Evolutionary conservation across 2,797 vertebrate species (phyloP).

Genomic region (Ciconia nigra): DNA sequence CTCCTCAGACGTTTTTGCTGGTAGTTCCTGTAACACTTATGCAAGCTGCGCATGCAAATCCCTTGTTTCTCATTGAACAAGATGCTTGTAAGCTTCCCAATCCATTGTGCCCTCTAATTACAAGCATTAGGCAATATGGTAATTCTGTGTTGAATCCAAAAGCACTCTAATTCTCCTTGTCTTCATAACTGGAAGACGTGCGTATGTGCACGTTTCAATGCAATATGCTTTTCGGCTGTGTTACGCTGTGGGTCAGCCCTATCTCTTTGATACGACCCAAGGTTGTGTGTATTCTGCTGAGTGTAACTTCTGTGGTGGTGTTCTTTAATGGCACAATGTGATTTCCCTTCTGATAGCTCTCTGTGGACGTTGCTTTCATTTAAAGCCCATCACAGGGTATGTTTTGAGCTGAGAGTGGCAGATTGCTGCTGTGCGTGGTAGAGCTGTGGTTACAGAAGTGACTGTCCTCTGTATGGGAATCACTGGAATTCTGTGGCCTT

Average conservation of each 20-base stretch:
- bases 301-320: background rate
- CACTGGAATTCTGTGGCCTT: background rate
- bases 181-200: constrained; percentile 29
- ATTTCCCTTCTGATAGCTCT: background rate
- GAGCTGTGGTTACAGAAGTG: background rate
- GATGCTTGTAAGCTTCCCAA: constrained; percentile 35
- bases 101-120: constrained; percentile 62
- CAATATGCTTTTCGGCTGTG: background rate
- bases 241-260: background rate
- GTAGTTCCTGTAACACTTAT: background rate
- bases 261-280: background rate
- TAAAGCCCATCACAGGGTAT: rapidly evolving
- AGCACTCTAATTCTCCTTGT: background rate
- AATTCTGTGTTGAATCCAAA: constrained; percentile 26
- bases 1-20: background rate
- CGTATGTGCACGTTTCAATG: background rate
- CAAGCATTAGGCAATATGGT: constrained; percentile 29
- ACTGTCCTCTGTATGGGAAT: background rate
- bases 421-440: rapidly evolving
- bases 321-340: background rate
- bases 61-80: background rate
- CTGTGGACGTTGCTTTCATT: background rate
- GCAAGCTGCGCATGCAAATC: background rate
- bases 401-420: background rate
- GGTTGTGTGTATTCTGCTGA: background rate